Evolutionary conservation across 2,888 invertebrate genomes (phyloP).

Genomic region (Tenthredo mesomela): DNA sequence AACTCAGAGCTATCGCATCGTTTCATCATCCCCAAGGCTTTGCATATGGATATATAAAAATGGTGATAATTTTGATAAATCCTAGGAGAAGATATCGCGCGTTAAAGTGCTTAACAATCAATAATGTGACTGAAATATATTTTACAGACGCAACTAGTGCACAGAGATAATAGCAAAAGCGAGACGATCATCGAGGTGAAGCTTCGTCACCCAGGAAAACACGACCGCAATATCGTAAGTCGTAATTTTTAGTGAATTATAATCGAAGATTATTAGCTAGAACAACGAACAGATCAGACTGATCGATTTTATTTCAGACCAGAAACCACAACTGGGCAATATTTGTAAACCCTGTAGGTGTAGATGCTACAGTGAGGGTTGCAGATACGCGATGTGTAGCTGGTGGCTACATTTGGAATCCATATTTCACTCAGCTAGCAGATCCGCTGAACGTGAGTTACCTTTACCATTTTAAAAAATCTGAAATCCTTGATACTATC

Average conservation of each 20-base stretch:
- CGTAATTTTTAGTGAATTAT: conserved; percentile 41
- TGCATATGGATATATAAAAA: conserved; percentile 91
- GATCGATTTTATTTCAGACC: conserved; percentile 80
- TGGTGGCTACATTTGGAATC: conserved; percentile 95
- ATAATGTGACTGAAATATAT: conserved; percentile 21
- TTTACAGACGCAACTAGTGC: conserved; percentile 89
- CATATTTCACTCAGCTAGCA: conserved; percentile 92
- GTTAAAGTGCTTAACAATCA: too few relatives aligned
- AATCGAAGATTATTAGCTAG: neutral
- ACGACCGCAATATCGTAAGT: conserved; percentile 89
- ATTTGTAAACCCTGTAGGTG: conserved; percentile 94
- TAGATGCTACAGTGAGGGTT: conserved; percentile 92
- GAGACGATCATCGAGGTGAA: conserved; percentile 95
- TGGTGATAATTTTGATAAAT: conserved; percentile 80
- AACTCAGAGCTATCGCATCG: conserved; percentile 92
- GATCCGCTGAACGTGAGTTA: conserved; percentile 90
- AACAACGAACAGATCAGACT: neutral
- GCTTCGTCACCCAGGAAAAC: conserved; percentile 90
- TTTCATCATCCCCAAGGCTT: conserved; percentile 94
- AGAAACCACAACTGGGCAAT: conserved; percentile 93
- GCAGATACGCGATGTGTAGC: conserved; percentile 92
- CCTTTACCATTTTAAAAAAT: neutral
- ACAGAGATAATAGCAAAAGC: conserved; percentile 91
- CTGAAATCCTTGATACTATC: neutral
- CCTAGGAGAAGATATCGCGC: neutral